phyloP scores from a whole-genome alignment of 2,888 invertebrate species.

The Nymphalis polychloros region DNA sequence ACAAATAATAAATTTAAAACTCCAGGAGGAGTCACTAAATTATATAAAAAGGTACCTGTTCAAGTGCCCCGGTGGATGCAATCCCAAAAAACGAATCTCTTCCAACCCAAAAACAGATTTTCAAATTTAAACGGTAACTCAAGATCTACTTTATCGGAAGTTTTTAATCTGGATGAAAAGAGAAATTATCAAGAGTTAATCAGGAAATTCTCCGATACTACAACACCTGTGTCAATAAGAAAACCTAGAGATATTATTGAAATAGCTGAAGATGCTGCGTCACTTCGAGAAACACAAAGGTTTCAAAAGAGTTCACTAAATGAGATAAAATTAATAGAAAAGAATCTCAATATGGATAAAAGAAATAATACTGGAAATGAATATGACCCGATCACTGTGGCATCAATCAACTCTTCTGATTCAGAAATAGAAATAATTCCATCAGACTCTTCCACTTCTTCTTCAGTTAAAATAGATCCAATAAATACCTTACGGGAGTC shows the following conservation, averaged over 20 bases:
- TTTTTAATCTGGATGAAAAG: constrained; percentile 82
- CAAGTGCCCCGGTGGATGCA: constrained; percentile 67
- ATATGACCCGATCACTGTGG: constrained; percentile 72
- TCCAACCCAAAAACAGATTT: constrained; percentile 54
- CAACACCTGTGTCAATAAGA: constrained; percentile 50
- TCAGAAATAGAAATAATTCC: constrained; percentile 71
- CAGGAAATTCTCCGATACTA: constrained; percentile 59
- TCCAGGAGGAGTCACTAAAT: constrained; percentile 65
- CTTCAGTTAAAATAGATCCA: constrained; percentile 63
- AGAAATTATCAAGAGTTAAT: constrained; percentile 80
- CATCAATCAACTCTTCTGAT: constrained; percentile 74
- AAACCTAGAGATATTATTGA: constrained; percentile 60
- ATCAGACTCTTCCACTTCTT: constrained; percentile 69
- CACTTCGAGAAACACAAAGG: constrained; percentile 61
- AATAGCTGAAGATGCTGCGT: constrained; percentile 63
- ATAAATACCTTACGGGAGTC: constrained; percentile 83
- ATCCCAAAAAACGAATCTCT: constrained; percentile 53
- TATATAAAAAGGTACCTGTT: constrained; percentile 60
- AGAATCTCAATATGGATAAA: constrained; percentile 52
- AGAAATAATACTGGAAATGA: constrained; percentile 58
- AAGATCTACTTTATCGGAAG: constrained; percentile 70
- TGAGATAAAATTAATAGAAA: constrained; percentile 64
- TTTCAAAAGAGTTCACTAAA: constrained; percentile 64
- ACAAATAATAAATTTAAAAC: constrained; percentile 63
- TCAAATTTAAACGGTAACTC: constrained; percentile 61